Base-by-base conservation (phyloP, 2,797 vertebrate species). In the Coranthus polyacanthus region DNA sequence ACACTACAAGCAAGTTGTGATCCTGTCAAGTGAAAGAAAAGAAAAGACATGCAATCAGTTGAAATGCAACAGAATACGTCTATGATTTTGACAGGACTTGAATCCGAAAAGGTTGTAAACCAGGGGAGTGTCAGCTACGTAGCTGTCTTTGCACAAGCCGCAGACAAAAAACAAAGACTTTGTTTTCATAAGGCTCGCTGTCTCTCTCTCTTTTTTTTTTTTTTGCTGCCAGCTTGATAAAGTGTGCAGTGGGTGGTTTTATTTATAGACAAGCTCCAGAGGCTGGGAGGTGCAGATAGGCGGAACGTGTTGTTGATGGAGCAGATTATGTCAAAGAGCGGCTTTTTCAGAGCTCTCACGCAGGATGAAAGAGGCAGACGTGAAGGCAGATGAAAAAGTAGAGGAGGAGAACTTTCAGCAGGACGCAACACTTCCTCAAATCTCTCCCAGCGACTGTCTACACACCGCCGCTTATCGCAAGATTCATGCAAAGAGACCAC, bases 1-100 rank as follows among this genome's bases (percentile, higher is more conserved):
- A 93, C 72, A 98, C 97, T 0, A 94, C 94, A 1, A 98, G 94
- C 3, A 95, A 47, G 44, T 93, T 92, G 65, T 95, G 97, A 83
- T 96, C 94, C 97, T 99, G 81, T 58, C 74, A 49, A 71, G 78
- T 2, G 72, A 44, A 45, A 46, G 13, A 49, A 37, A 49, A 62
- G 20, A 64, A 44, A 42, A 37, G 29, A 81, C 45, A 74, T 9
- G 66, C 67, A 63, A 82, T 86, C 76, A 87, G 83, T 8, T 22
- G 29, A 79, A 77, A 82, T 52, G 43, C 70, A 68, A 47, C 71
- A 83, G 70, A 66, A 29, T 21, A 0, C 3, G 50, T 11, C 53
- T 78, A 51, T 57, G 70, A 64, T 66, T 81, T 17, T 66, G 83
- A 80, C 65, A 65, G 61, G 47, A 45, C 72, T 53, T 45, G 64